phyloP scores from a whole-genome alignment of 2,797 vertebrate species.

The Cynopterus sphinx region DNA sequence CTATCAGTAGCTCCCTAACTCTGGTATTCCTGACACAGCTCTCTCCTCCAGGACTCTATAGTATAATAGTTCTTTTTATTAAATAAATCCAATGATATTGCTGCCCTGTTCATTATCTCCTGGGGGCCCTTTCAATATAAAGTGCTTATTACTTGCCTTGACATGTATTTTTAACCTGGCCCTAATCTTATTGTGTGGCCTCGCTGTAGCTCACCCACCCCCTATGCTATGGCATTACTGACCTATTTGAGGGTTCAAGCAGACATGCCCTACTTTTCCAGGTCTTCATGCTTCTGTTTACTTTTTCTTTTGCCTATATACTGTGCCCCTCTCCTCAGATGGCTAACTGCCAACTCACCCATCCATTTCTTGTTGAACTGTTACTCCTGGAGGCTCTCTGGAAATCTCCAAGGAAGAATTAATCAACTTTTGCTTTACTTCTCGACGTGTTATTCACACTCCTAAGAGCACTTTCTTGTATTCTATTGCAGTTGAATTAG shows the following conservation, averaged over 20 bases:
- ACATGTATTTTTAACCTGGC: not conserved
- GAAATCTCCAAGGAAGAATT: not conserved
- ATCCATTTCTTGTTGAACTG: not conserved
- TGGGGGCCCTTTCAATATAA: not conserved
- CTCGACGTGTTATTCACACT: not conserved
- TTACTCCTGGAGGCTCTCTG: not conserved
- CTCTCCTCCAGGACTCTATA: not conserved
- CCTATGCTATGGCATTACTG: not conserved
- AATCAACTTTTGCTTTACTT: not conserved
- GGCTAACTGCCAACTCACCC: not conserved
- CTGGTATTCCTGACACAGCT: not conserved
- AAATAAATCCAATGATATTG: not conserved
- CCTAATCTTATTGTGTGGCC: not conserved
- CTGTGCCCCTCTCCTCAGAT: not conserved
- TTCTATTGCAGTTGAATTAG: not conserved
- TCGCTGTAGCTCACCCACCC: too few species aligned
- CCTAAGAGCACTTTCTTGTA: not conserved
- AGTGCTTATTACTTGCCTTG: not conserved
- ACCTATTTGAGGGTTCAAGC: not conserved
- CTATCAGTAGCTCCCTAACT: not conserved
- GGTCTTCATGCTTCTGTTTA: not conserved
- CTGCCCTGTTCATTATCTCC: not conserved
- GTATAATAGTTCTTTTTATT: not conserved
- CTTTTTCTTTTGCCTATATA: not conserved
- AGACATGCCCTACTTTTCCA: not conserved